phyloP scores from a whole-genome alignment of 1,140 invertebrate genomes.

The Mactra quadrangularis region DNA sequence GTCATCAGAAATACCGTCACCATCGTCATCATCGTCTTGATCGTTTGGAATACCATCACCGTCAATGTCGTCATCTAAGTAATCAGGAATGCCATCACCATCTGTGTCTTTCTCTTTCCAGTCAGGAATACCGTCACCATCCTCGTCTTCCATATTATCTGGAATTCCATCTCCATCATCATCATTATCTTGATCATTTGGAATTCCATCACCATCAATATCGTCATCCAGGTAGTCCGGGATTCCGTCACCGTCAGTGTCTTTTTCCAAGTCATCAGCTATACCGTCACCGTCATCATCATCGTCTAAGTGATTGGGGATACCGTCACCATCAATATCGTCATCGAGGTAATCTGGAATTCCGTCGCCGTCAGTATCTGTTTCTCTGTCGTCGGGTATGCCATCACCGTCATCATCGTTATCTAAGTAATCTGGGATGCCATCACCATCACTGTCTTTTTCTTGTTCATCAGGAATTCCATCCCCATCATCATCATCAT shows the following conservation, averaged over 20 bases:
- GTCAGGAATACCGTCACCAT: slow-evolving; percentile 77
- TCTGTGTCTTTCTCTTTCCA: slow-evolving; percentile 71
- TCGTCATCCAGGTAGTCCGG: slow-evolving; percentile 75
- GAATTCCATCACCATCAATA: slow-evolving; percentile 77
- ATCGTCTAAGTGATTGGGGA: slow-evolving; percentile 78
- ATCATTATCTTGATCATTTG: slow-evolving; percentile 74
- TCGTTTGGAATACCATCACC: slow-evolving; percentile 74
- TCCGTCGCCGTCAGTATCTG: slow-evolving; percentile 78
- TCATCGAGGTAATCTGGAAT: slow-evolving; percentile 74
- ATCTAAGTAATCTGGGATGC: slow-evolving; percentile 74
- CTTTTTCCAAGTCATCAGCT: slow-evolving; percentile 75
- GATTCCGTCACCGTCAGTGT: slow-evolving; percentile 80
- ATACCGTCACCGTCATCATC: slow-evolving; percentile 78
- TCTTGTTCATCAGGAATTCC: slow-evolving; percentile 81
- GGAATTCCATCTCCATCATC: slow-evolving; percentile 75
- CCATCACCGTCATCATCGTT: slow-evolving; percentile 77
- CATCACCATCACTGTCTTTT: slow-evolving; percentile 80
- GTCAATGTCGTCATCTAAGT: slow-evolving; percentile 76
- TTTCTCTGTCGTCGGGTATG: slow-evolving; percentile 77
- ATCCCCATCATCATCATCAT: slow-evolving; percentile 78
- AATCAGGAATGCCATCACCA: slow-evolving; percentile 76
- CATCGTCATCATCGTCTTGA: slow-evolving; percentile 67
- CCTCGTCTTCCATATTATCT: slow-evolving; percentile 72
- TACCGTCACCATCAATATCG: slow-evolving; percentile 80
- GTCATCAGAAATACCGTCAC: slow-evolving; percentile 79